These are phyloP conservation scores for Triops cancriformis DNA, from an alignment of 1,140 invertebrate species.

Conservation along the genomic window DNA sequence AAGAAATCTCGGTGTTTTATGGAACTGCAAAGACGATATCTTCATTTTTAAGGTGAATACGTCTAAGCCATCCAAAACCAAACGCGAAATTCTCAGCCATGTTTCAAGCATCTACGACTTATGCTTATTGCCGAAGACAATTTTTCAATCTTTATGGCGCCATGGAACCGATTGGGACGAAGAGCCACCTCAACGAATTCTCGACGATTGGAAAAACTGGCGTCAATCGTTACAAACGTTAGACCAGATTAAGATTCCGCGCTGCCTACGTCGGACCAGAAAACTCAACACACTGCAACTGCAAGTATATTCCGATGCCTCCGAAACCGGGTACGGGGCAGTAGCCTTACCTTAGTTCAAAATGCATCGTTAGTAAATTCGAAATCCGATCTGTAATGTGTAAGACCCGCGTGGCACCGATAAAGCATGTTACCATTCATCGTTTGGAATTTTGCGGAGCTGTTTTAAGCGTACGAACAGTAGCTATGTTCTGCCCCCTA, in stretches of 20 bases:
- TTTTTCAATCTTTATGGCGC: background rate
- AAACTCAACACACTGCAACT: background rate
- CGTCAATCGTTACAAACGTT: background rate
- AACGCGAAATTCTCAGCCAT: background rate
- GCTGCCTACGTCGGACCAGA: too few relatives aligned
- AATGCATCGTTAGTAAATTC: background rate
- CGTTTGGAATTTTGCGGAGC: background rate
- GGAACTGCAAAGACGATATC: too few relatives aligned
- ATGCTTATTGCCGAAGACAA: background rate
- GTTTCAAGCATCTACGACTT: background rate
- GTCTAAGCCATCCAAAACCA: background rate
- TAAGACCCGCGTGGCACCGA: too few relatives aligned
- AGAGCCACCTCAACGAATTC: background rate
- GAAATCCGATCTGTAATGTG: background rate
- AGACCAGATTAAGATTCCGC: background rate
- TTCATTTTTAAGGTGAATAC: too few relatives aligned
- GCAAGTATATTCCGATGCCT: background rate
- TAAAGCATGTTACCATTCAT: background rate
- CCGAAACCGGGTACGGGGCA: background rate
- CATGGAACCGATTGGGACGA: background rate
- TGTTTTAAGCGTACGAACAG: background rate
- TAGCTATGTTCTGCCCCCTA: background rate
- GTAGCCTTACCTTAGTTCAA: background rate
- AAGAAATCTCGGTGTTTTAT: constrained; percentile 6
- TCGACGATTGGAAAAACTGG: background rate